Base-by-base conservation (phyloP, 2,888 invertebrate species). In the Ernsta delagoae region DNA sequence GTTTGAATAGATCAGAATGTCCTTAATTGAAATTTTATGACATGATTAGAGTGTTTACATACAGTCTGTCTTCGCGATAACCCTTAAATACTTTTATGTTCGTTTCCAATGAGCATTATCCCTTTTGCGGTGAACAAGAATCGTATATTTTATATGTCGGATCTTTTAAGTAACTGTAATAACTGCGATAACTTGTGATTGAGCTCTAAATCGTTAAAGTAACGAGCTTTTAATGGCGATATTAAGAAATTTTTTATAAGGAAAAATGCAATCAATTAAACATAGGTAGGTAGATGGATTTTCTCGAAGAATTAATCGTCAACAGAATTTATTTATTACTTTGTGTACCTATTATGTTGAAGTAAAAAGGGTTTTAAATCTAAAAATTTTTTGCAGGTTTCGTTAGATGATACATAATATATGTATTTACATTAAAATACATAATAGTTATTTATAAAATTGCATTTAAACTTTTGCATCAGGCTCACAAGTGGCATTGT, bases 401-500 rank as follows among this genome's bases (percentile, higher is more conserved):
- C n/a, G n/a, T n/a, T n/a, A n/a, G n/a, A n/a, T n/a, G n/a, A n/a
- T n/a, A n/a, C n/a, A n/a, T n/a, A n/a, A n/a, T n/a, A n/a, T n/a
- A n/a, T n/a, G n/a, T n/a, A n/a, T n/a, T n/a, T n/a, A n/a, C n/a
- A n/a, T n/a, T n/a, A n/a, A n/a, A n/a, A n/a, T n/a, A n/a, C n/a
- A n/a, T n/a, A n/a, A n/a, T n/a, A n/a, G n/a, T n/a, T n/a, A n/a
- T n/a, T 50, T 5, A 50, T 50, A 4, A 2, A 16, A 0, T 53
- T 53, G 53, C 53, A 24, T 24, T 53, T 53, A 16, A 56, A 61
- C 48, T 24, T 57, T 24, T 56, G 7, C 50, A 62, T 78, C 77
- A 74, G 76, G 76, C 78, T 83, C 83, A 83, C 87, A 87, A 87
- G 86, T 89, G 88, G 84, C 80, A n/a, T n/a, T n/a, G n/a, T n/a